Conservation (phyloP, 2,113 vertebrate species). For the Tympanuchus pallidicinctus region DNA sequence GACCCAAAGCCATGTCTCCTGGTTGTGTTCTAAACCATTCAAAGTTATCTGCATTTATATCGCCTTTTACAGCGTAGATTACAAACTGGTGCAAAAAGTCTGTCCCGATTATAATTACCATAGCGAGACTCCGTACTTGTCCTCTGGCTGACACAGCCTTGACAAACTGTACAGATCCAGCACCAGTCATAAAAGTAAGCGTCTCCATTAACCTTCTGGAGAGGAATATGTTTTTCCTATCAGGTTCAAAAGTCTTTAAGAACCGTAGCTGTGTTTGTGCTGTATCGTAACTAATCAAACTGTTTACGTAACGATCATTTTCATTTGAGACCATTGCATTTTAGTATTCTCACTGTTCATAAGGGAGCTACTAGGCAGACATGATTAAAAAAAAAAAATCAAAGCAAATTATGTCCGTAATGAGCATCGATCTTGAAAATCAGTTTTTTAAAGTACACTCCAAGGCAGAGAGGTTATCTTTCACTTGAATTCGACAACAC, state of each 20-base stretch:
- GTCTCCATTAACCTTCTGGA: slow-evolving; percentile 64
- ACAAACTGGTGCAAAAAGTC: slow-evolving; percentile 99
- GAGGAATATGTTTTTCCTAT: slow-evolving; percentile 62
- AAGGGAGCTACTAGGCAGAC: slow-evolving; percentile 26
- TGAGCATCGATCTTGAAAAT: neutral
- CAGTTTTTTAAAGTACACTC: neutral
- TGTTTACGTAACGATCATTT: slow-evolving; percentile 39
- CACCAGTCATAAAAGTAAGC: neutral
- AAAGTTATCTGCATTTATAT: slow-evolving; percentile 99
- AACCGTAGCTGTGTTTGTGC: slow-evolving; percentile 69
- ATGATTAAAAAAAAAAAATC: neutral
- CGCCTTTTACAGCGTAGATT: slow-evolving; percentile 98
- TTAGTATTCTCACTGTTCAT: neutral
- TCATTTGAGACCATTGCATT: neutral
- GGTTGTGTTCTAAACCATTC: slow-evolving; percentile 98
- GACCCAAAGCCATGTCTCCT: slow-evolving; percentile 98
- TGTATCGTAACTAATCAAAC: slow-evolving; percentile 54
- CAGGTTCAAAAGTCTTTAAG: slow-evolving; percentile 61
- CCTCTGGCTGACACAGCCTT: slow-evolving; percentile 85
- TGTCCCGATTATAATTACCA: slow-evolving; percentile 99
- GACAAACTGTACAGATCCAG: neutral
- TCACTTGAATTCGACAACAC: neutral
- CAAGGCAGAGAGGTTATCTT: neutral
- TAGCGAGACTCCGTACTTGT: slow-evolving; percentile 95
- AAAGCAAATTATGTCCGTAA: slow-evolving; percentile 26